phyloP scores from a whole-genome alignment of 2,888 invertebrate genomes.

The Incurvaria masculella region DNA sequence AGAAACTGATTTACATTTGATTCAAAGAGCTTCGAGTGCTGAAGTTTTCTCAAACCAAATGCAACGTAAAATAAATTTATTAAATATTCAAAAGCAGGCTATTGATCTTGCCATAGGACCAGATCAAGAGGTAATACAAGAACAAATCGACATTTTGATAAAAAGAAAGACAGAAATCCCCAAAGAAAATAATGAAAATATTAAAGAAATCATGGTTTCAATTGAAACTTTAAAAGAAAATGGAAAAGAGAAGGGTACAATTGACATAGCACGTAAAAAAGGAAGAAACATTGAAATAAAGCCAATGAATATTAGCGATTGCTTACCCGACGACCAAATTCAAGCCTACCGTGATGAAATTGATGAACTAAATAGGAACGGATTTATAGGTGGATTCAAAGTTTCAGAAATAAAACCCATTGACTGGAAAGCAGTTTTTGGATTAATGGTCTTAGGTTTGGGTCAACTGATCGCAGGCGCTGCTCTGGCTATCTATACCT shows the following conservation, averaged over 20 bases:
- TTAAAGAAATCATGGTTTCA: neutral
- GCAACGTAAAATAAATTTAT: constrained; percentile 10
- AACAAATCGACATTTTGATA: neutral
- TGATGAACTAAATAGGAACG: constrained; percentile 11
- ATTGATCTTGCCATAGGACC: constrained; percentile 14
- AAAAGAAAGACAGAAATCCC: neutral
- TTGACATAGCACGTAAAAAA: constrained; percentile 9
- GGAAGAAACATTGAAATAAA: constrained; percentile 9
- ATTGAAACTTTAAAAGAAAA: neutral
- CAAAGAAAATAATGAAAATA: neutral
- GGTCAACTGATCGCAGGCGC: constrained; percentile 13
- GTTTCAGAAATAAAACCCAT: constrained; percentile 13
- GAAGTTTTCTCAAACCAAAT: constrained; percentile 13
- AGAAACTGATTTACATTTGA: constrained; percentile 10
- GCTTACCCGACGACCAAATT: neutral
- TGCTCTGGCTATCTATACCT: constrained; percentile 9
- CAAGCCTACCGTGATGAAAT: constrained; percentile 8
- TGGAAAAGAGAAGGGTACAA: constrained; percentile 8
- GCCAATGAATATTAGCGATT: constrained; percentile 6
- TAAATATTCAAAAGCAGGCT: constrained; percentile 9
- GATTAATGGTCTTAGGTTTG: constrained; percentile 11
- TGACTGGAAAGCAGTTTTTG: constrained; percentile 10
- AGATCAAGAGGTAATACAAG: constrained; percentile 3
- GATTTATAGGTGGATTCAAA: constrained; percentile 12
- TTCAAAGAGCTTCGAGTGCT: constrained; percentile 11